Evolutionary conservation across 2,113 vertebrate genomes (phyloP), one percentile per base, ranked within the genome.

Genomic region (Leuciscus idus): DNA sequence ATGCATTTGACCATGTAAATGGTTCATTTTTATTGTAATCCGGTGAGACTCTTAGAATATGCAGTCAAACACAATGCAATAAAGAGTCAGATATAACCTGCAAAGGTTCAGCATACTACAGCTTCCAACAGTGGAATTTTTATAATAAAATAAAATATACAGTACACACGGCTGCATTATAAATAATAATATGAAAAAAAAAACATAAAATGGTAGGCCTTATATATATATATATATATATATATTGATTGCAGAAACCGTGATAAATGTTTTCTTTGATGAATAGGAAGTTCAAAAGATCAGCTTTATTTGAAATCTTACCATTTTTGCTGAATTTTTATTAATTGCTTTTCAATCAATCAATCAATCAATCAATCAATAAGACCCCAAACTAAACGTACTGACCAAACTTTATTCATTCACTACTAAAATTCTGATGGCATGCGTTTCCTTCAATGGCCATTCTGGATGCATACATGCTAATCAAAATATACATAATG

Each of bases 1-100:
- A 72, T 66, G 90, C 87, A 89, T 93, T 94, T 94, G 93, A 92
- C 93, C 93, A 93, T 90, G 91, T 93, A 94, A 90, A 94, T 92
- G 92, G 90, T 91, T 90, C 91, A 88, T 92, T 78, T 90, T 90
- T 89, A 84, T 86, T 84, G 90, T 90, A 85, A 91, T 88, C 88
- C 90, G 61, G 52, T 73, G 88, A 92, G 90, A 92, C 87, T 90
- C 80, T 81, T 80, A 87, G 87, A 92, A 91, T 87, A 43, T 72
- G 28, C 36, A 7, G 52, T 50, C 55, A 87, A 85, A 88, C 84
- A 76, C 84, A 87, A 68, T 59, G 64, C 48, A 87, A 68, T 46
- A 39, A 39, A 50, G 55, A 72, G 68, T 88, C 64, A 30, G 61
- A 52, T 55, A 66, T 83, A 84, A 70, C 15, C 12, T 62, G 76